phyloP scores from a whole-genome alignment of 1,140 invertebrate genomes.

The Micrasema minimum region DNA sequence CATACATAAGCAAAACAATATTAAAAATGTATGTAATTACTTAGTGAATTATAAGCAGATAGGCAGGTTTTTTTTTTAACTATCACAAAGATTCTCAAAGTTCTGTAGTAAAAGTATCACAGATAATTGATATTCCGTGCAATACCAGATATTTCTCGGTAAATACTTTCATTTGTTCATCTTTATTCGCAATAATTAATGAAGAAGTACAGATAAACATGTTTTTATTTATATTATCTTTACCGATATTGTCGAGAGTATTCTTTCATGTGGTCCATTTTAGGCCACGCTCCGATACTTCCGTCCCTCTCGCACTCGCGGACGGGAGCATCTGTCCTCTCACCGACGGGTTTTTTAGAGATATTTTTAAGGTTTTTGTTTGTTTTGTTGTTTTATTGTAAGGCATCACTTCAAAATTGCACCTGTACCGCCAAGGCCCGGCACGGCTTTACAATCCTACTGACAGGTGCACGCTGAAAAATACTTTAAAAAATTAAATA shows the following conservation, averaged over 20 bases:
- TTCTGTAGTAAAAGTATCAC: too few species aligned
- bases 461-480: too few species aligned
- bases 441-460: slow-evolving; percentile 43
- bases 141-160: too few species aligned
- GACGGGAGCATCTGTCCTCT: slow-evolving; percentile 40
- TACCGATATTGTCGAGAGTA: slow-evolving; percentile 20
- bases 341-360: slow-evolving; percentile 46
- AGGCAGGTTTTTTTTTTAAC: too few species aligned
- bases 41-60: too few species aligned
- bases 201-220: background rate
- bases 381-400: slow-evolving; percentile 54
- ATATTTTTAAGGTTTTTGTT: slow-evolving; percentile 39
- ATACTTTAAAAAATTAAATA: too few species aligned
- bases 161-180: too few species aligned
- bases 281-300: background rate
- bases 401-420: slow-evolving; percentile 53
- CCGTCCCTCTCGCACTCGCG: slow-evolving; percentile 41
- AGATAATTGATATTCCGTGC: too few species aligned
- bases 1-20: too few species aligned
- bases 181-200: slow-evolving; percentile 9
- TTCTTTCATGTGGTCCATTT: slow-evolving; percentile 1
- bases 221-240: slow-evolving; percentile 2
- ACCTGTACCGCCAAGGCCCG: slow-evolving; percentile 46
- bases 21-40: too few species aligned
- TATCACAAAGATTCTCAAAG: too few species aligned